A percentile compares a stretch with the other conserved stretches of the same genome.
Evolutionary conservation across 2,888 invertebrate genomes (phyloP).

Genomic region (Pteria penguin): DNA sequence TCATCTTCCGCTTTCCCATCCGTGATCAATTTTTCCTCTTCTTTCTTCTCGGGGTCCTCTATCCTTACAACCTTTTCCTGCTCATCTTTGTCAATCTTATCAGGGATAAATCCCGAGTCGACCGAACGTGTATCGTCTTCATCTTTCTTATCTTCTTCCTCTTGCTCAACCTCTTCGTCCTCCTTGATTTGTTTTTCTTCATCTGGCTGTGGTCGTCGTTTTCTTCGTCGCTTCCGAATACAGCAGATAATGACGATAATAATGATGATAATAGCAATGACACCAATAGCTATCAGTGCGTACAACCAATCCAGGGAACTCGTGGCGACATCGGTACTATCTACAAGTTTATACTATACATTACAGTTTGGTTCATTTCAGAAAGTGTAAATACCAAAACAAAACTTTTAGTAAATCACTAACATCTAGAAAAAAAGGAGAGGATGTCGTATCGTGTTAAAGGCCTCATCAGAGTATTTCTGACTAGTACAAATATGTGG

Average conservation of each 20-base stretch:
- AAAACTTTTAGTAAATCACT: no score
- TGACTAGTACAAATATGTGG: no score
- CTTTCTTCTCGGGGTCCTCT: not conserved
- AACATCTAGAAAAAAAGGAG: no score
- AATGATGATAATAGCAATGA: conserved; percentile 43
- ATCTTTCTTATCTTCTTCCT: conserved; percentile 32
- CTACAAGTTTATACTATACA: no score
- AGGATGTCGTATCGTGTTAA: no score
- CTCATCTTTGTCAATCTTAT: conserved; percentile 29
- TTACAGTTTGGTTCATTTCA: no score
- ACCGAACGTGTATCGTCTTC: conserved; percentile 23
- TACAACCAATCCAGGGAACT: conserved; percentile 30
- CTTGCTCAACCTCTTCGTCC: conserved; percentile 36
- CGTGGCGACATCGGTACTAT: no score
- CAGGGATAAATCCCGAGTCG: conserved; percentile 33
- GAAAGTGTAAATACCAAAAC: no score
- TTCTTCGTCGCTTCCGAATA: conserved; percentile 38
- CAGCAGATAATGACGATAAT: conserved; percentile 48
- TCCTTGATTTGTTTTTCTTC: conserved; percentile 17
- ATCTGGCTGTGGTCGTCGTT: conserved; percentile 30
- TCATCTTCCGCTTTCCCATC: conserved; percentile 11
- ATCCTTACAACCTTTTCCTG: not conserved
- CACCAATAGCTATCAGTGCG: conserved; percentile 34
- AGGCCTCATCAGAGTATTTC: no score
- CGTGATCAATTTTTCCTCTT: conserved; percentile 16